These are phyloP conservation scores for Propithecus perrieri DNA, from an alignment of 2,797 vertebrate genomes.

Conservation along the genomic window DNA sequence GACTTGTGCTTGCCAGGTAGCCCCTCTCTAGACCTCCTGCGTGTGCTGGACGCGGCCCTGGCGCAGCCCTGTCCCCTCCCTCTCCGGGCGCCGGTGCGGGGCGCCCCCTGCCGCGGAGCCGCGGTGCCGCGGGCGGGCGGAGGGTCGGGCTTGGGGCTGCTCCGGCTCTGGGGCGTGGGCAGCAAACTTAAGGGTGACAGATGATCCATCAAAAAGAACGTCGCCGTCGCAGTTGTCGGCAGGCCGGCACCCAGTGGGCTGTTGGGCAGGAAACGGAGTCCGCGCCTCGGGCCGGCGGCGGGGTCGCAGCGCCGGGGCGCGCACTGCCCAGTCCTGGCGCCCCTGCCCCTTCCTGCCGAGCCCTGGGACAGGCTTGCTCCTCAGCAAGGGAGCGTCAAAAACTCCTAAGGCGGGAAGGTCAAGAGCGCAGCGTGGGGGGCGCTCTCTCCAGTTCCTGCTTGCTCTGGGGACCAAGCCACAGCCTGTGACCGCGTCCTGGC, in stretches of 20 bases:
- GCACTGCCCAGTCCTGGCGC: rapidly evolving
- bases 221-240: not conserved
- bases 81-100: not conserved
- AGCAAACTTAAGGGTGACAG: not conserved
- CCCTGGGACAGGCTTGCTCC: not conserved
- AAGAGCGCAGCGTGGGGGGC: rapidly evolving
- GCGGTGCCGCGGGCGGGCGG: not conserved
- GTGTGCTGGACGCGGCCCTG: not conserved
- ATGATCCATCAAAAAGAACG: not conserved
- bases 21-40: not conserved
- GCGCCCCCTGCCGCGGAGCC: constrained; percentile 37
- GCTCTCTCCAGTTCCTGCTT: too few relatives aligned
- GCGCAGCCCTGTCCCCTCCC: too few relatives aligned
- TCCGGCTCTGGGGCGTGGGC: not conserved
- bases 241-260: not conserved
- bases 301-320: rapidly evolving
- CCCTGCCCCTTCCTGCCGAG: not conserved
- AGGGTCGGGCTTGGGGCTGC: not conserved
- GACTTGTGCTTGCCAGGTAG: not conserved
- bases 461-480: not conserved
- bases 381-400: not conserved
- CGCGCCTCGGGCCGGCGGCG: rapidly evolving
- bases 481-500: not conserved
- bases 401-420: rapidly evolving
- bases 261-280: not conserved